These are phyloP conservation scores for Phocides pigmalion DNA, from an alignment of 1,140 invertebrate genomes.

Conservation along the genomic window DNA sequence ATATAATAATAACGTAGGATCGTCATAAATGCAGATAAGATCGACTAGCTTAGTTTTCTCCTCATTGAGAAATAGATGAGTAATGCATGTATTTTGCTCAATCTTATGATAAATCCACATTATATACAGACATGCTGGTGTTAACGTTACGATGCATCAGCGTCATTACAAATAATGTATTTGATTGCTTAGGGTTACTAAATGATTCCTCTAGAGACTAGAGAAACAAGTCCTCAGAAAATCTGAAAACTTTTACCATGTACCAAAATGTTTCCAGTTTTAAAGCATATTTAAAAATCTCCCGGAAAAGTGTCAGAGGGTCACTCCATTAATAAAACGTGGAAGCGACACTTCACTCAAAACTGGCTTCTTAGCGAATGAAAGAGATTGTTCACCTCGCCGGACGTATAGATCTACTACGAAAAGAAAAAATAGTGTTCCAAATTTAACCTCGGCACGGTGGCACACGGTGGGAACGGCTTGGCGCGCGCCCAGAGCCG, in stretches of 20 bases:
- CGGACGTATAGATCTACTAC: conserved; percentile 64
- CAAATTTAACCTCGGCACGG: conserved; percentile 75
- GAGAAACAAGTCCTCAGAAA: neutral
- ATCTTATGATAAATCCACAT: too few species aligned
- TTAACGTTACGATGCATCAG: too few species aligned
- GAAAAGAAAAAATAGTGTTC: conserved; percentile 72
- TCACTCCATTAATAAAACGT: conserved; percentile 19
- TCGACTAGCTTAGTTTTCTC: too few species aligned
- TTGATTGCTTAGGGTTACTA: neutral
- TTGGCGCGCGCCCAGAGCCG: conserved; percentile 71
- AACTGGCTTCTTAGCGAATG: conserved; percentile 43
- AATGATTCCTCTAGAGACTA: too few species aligned
- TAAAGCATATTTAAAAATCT: neutral
- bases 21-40: too few species aligned
- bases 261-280: neutral
- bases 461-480: conserved; percentile 68
- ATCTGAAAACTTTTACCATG: neutral
- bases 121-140: too few species aligned
- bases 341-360: conserved; percentile 5
- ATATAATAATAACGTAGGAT: too few species aligned
- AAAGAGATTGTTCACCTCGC: conserved; percentile 78
- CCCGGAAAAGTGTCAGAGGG: conserved; percentile 5
- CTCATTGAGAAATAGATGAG: too few species aligned
- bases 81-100: too few species aligned
- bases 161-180: too few species aligned